Evolutionary conservation across 2,113 vertebrate species (phyloP).

Genomic region (Ageneiosus marmoratus): DNA sequence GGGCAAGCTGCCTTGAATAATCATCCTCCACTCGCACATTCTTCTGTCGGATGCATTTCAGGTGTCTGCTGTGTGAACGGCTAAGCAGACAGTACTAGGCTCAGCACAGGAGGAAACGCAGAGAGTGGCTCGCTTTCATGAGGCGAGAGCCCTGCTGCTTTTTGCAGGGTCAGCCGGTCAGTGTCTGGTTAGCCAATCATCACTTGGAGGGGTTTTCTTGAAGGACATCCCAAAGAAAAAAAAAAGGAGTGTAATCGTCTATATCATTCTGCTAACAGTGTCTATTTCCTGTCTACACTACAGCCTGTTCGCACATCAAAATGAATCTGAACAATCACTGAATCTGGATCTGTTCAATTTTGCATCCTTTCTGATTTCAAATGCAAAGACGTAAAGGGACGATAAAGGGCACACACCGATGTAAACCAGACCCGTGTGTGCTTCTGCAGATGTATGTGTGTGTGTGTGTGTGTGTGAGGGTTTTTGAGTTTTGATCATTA

Average conservation of each 20-base stretch:
- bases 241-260: background rate
- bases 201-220: background rate
- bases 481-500: conserved; percentile 84
- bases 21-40: conserved; percentile 21
- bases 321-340: background rate
- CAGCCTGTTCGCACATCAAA: background rate
- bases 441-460: conserved; percentile 7
- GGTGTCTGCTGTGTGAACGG: conserved; percentile 10
- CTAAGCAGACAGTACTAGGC: conserved; percentile 55
- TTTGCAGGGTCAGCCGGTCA: conserved; percentile 19
- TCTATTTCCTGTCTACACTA: background rate
- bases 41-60: background rate
- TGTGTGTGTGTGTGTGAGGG: conserved; percentile 67
- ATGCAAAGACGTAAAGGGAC: background rate
- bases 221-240: background rate
- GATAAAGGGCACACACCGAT: background rate
- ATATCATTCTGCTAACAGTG: background rate
- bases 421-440: background rate
- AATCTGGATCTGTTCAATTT: background rate
- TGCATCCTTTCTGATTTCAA: conserved; percentile 9
- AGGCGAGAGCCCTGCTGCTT: background rate
- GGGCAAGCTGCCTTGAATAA: background rate
- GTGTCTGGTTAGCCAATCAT: conserved; percentile 28
- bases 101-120: conserved; percentile 68
- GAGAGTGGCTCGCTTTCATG: conserved; percentile 32